phyloP scores from a whole-genome alignment of 2,797 vertebrate genomes.

The Chanos chanos region DNA sequence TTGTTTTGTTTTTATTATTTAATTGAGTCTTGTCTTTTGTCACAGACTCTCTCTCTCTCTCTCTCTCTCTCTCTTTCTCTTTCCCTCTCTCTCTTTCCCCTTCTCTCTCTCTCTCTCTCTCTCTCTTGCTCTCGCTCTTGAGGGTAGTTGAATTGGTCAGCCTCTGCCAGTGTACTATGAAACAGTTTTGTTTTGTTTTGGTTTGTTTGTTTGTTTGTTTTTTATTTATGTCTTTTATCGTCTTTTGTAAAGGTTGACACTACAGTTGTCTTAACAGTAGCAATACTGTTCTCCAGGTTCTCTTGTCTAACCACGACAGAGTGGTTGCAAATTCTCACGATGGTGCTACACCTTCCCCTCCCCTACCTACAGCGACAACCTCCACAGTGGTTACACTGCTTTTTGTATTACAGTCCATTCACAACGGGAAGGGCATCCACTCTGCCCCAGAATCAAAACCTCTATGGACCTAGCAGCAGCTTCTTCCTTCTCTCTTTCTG shows the following conservation, averaged over 20 bases:
- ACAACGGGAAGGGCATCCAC: conserved; percentile 78
- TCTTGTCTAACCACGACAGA: conserved; percentile 78
- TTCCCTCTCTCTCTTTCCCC: too few relatives aligned
- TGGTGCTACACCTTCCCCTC: conserved; percentile 90
- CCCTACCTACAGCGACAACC: conserved; percentile 81
- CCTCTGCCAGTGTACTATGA: conserved; percentile 83
- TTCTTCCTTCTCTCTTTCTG: conserved; percentile 49
- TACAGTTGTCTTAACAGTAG: conserved; percentile 99
- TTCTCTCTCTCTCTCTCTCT: too few relatives aligned
- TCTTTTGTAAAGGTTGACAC: conserved; percentile 85
- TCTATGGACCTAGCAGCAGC: conserved; percentile 92
- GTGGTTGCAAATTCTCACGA: conserved; percentile 81
- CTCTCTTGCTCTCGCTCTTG: too few relatives aligned
- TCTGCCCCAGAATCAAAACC: conserved; percentile 73
- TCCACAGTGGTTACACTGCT: conserved; percentile 78
- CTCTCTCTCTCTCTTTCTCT: too few relatives aligned
- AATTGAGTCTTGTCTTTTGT: conserved; percentile 56
- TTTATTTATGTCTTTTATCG: conserved; percentile 63
- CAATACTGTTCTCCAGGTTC: conserved; percentile 96
- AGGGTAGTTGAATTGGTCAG: conserved; percentile 74
- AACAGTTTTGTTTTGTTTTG: conserved; percentile 61
- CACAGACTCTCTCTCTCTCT: conserved; percentile 69
- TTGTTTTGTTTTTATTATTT: conserved; percentile 67
- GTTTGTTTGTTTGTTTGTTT: conserved; percentile 50
- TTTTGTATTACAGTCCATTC: conserved; percentile 79